phyloP scores from a whole-genome alignment of 2,113 vertebrate species.

The Toxotes chatareus region DNA sequence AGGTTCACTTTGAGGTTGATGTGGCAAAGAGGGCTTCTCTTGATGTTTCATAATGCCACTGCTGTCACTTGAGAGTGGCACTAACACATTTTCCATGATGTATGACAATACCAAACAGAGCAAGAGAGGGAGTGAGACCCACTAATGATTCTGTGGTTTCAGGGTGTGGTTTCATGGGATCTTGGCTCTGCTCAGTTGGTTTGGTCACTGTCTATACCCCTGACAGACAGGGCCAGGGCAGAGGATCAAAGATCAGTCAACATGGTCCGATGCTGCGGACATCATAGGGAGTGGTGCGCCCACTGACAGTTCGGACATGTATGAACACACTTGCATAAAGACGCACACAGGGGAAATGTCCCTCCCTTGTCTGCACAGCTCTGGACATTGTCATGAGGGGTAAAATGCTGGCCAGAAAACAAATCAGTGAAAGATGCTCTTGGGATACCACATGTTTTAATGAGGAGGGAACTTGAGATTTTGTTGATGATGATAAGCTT shows the following conservation, averaged over 20 bases:
- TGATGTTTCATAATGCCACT: slow-evolving; percentile 28
- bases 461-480: slow-evolving; percentile 18
- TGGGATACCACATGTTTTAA: slow-evolving; percentile 32
- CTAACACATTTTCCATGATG: slow-evolving; percentile 8
- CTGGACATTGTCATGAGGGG: slow-evolving; percentile 70
- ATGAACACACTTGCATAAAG: slow-evolving; percentile 39
- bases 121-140: slow-evolving; percentile 27
- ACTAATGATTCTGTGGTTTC: slow-evolving; percentile 45
- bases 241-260: slow-evolving; percentile 67
- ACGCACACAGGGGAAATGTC: slow-evolving; percentile 41
- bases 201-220: slow-evolving; percentile 57
- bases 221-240: slow-evolving; percentile 45
- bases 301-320: slow-evolving; percentile 57
- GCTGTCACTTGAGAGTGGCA: slow-evolving; percentile 41
- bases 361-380: slow-evolving; percentile 59
- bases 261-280: slow-evolving; percentile 33
- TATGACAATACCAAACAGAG: slow-evolving; percentile 29
- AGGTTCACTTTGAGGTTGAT: slow-evolving; percentile 26
- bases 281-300: slow-evolving; percentile 66
- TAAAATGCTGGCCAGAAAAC: slow-evolving; percentile 42
- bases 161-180: slow-evolving; percentile 63
- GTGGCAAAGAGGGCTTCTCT: slow-evolving; percentile 40
- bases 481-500: slow-evolving; percentile 15
- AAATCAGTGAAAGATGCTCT: slow-evolving; percentile 45
- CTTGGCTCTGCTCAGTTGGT: slow-evolving; percentile 50